Conservation (phyloP, 2,888 invertebrate genomes). For the Onchidella celtica region DNA sequence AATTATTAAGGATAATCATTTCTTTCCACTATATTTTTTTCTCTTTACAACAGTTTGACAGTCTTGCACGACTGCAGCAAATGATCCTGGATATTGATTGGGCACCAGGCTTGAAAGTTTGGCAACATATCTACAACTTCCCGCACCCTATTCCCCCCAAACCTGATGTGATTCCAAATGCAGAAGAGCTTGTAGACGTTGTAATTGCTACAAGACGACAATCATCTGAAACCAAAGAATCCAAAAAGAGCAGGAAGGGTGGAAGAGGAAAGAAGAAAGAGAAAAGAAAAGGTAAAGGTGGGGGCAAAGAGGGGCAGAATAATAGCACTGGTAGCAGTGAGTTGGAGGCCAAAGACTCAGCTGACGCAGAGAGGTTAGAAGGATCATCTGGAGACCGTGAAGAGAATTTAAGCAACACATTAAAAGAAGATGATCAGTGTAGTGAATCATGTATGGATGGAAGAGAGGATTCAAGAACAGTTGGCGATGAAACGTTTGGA, state of each 20-base stretch:
- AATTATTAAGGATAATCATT: no score
- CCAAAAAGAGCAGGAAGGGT: constrained; percentile 40
- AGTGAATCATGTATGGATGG: not conserved
- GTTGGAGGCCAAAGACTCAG: not conserved
- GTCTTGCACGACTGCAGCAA: constrained; percentile 68
- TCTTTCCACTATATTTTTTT: not conserved
- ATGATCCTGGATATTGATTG: constrained; percentile 76
- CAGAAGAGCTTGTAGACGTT: constrained; percentile 49
- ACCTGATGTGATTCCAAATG: constrained; percentile 59
- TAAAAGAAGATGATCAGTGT: no score
- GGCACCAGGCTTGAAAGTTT: constrained; percentile 76
- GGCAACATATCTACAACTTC: constrained; percentile 75
- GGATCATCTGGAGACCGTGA: not conserved
- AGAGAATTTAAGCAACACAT: not conserved
- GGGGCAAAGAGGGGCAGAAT: not conserved
- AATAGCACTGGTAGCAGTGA: constrained; percentile 1
- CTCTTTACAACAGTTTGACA: constrained; percentile 67
- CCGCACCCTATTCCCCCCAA: constrained; percentile 60
- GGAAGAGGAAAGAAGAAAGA: constrained; percentile 49
- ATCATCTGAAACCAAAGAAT: constrained; percentile 26
- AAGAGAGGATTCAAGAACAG: not conserved
- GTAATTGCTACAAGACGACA: constrained; percentile 28
- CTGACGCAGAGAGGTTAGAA: not conserved
- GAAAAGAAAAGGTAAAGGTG: constrained; percentile 50
- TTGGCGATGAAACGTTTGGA: not conserved